Percentiles rank a stretch among this genome's conserved stretches.
phyloP scores from a whole-genome alignment of 1,140 invertebrate genomes.

The Saxidomus purpurata region DNA sequence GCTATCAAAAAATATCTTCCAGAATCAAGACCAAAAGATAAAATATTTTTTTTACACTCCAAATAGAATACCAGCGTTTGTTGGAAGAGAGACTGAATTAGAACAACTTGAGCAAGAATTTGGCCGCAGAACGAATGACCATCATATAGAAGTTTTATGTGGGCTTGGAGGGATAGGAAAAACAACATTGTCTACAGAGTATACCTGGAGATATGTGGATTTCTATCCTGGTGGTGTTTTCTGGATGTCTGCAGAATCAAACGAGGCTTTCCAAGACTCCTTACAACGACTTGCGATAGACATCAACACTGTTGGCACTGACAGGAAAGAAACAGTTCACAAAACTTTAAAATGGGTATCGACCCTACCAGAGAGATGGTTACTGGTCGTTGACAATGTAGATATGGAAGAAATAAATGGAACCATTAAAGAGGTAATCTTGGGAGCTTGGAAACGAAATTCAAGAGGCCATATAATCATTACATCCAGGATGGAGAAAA shows the following conservation, averaged over 20 bases:
- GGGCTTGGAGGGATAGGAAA: too few species aligned
- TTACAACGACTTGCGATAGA: conserved; percentile 37
- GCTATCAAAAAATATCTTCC: neutral
- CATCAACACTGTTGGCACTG: neutral
- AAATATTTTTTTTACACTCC: conserved; percentile 44
- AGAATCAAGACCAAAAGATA: neutral
- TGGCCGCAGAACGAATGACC: neutral
- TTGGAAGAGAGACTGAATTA: conserved; percentile 28
- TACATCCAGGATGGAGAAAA: neutral
- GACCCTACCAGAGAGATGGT: conserved; percentile 27
- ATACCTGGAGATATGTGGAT: conserved; percentile 22
- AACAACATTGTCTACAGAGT: conserved; percentile 51
- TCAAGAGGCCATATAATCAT: conserved; percentile 35
- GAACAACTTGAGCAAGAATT: neutral
- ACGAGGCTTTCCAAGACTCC: conserved; percentile 28
- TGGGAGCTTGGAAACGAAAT: conserved; percentile 42
- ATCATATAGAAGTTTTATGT: neutral
- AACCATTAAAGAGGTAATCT: conserved; percentile 24
- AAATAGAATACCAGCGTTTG: conserved; percentile 17
- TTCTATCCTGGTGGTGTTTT: too few species aligned
- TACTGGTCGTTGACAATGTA: too few species aligned
- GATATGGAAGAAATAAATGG: too few species aligned
- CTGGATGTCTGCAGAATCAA: too few species aligned
- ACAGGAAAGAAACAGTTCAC: too few species aligned
- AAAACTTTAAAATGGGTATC: conserved; percentile 31